Conservation (phyloP, 2,888 invertebrate species). For the Luperina testacea region DNA sequence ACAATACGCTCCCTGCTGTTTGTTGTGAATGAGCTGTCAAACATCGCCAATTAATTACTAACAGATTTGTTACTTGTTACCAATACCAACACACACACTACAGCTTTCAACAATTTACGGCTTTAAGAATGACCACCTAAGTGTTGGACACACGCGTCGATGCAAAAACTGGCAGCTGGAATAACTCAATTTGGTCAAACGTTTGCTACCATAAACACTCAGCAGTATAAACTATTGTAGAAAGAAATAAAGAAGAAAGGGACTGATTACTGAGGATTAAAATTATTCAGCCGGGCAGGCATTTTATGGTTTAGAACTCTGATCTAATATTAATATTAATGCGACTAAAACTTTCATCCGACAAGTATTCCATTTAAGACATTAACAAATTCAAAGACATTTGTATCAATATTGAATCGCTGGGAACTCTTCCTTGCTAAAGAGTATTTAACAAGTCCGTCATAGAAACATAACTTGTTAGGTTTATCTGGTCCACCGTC, state of each 20-base stretch:
- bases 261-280: slow-evolving; percentile 19
- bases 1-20: slow-evolving; percentile 83
- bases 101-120: slow-evolving; percentile 70
- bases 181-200: slow-evolving; percentile 38
- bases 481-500: slow-evolving; percentile 52
- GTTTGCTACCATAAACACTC: neutral
- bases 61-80: slow-evolving; percentile 67
- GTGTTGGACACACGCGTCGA: slow-evolving; percentile 68
- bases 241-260: neutral
- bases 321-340: slow-evolving; percentile 26
- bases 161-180: slow-evolving; percentile 70
- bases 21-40: slow-evolving; percentile 88
- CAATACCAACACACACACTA: slow-evolving; percentile 71
- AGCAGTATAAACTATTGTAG: slow-evolving; percentile 5
- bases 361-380: slow-evolving; percentile 34
- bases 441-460: slow-evolving; percentile 70
- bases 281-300: neutral
- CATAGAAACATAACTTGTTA: slow-evolving; percentile 71
- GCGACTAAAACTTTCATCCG: slow-evolving; percentile 7
- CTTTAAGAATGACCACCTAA: slow-evolving; percentile 64
- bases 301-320: slow-evolving; percentile 1
- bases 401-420: slow-evolving; percentile 40
- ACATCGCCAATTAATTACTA: slow-evolving; percentile 81
- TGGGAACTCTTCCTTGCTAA: slow-evolving; percentile 43
- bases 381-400: slow-evolving; percentile 41